Base-by-base conservation (phyloP, 2,797 vertebrate genomes). In the Pseudomugil tenellus region DNA sequence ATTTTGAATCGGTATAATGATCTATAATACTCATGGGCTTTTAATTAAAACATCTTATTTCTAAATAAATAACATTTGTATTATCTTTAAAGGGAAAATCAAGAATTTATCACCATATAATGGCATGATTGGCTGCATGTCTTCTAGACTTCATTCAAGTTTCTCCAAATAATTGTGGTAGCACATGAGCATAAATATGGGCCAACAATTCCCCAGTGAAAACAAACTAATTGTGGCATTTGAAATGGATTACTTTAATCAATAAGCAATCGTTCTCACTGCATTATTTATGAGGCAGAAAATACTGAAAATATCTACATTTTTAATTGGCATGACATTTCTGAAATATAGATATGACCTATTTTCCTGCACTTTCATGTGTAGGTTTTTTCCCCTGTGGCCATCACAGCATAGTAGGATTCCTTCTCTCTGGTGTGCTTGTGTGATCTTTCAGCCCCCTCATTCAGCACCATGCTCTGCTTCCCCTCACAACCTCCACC, bases 181-280 rank as follows among this genome's bases (percentile, higher is more conserved):
- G 56, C 17, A 7, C 25, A 11, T 3, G 37, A 43, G 41, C 29
- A 48, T 63, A 84, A 71, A 77, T 71, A 66, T 67, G 34, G 57
- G 67, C 34, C 3, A 7, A 70, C 39, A 71, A 72, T 75, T 85
- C 74, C 83, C 76, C 57, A 48, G 48, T 52, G 80, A 63, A 79
- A 87, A 78, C 80, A 89, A 84, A 72, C 81, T 91, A 94, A 93
- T 90, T 93, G 84, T 75, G 49, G 72, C 89, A 85, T 91, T 92
- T 93, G 65, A 84, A 90, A 94, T 89, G 73, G 88, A 91, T 84
- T 89, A 92, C 65, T 66, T 63, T 65, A 82, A 90, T 94, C 92
- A 93, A 93, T 95, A 93, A 89, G 92, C 93, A 91, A 93, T 95
- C 81, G 89, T 79, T 84, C 78, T 2, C 63, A 72, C 79, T 95